Percentiles rank a stretch among this genome's conserved stretches.
Conservation (phyloP, 1,140 invertebrate genomes). For the Batillaria attramentaria region DNA sequence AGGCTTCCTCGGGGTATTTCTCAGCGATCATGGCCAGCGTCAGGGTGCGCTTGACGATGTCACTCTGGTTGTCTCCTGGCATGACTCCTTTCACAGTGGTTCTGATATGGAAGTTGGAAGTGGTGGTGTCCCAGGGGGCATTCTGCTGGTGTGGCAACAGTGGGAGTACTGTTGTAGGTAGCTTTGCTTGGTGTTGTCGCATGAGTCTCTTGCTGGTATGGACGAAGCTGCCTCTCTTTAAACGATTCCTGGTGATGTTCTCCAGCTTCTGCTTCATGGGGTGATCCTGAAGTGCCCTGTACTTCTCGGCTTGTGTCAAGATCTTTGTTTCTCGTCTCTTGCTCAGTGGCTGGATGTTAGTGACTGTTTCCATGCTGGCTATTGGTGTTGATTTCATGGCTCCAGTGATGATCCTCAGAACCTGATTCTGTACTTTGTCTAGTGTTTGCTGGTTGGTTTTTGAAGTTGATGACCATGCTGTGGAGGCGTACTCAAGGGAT, state of each 20-base stretch:
- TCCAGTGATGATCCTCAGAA: slow-evolving; percentile 22
- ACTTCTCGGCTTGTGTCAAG: neutral
- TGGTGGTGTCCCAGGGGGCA: neutral
- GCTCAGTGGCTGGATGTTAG: neutral
- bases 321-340: neutral
- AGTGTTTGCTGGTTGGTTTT: slow-evolving; percentile 25
- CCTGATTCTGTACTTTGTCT: slow-evolving; percentile 40
- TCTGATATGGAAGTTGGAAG: neutral
- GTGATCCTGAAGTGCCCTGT: neutral
- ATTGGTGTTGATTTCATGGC: slow-evolving; percentile 32
- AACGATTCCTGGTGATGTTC: neutral
- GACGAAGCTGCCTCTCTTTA: slow-evolving; percentile 14
- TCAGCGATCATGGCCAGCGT: slow-evolving; percentile 4
- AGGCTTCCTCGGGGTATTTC: neutral
- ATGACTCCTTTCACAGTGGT: neutral
- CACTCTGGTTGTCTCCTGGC: neutral
- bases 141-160: neutral
- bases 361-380: slow-evolving; percentile 11
- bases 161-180: neutral
- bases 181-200: neutral
- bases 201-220: neutral
- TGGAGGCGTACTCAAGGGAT: slow-evolving; percentile 39
- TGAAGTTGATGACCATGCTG: slow-evolving; percentile 26
- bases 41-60: neutral
- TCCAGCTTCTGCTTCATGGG: slow-evolving; percentile 9